Conservation (phyloP, 1,140 invertebrate species). For the Dysdera silvatica region DNA sequence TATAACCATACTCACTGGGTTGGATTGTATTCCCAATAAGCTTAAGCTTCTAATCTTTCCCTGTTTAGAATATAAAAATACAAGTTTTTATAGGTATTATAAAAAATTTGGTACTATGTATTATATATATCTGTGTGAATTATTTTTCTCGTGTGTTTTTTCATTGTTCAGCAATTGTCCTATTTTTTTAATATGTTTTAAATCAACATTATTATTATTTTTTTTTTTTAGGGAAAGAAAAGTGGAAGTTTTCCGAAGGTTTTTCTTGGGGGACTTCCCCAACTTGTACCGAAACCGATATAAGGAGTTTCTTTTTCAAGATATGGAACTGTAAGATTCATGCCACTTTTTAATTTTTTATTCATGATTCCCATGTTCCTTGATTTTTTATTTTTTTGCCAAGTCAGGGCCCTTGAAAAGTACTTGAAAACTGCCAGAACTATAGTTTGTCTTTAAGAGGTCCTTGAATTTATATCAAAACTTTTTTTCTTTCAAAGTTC, state of each 20-base stretch:
- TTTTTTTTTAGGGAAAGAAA: slow-evolving; percentile 39
- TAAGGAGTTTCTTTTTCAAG: slow-evolving; percentile 81
- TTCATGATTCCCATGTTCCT: not conserved
- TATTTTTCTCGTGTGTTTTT: not conserved
- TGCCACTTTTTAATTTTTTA: too few relatives aligned
- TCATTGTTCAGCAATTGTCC: too few relatives aligned
- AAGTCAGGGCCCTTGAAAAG: too few relatives aligned
- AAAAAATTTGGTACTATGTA: not conserved
- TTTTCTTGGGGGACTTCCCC: slow-evolving; percentile 85
- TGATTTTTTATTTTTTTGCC: too few relatives aligned
- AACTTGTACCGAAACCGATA: slow-evolving; percentile 88
- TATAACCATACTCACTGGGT: too few relatives aligned
- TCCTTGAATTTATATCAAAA: too few relatives aligned
- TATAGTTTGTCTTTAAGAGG: too few relatives aligned
- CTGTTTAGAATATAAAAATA: not conserved
- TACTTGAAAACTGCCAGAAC: too few relatives aligned
- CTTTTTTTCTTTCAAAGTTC: too few relatives aligned
- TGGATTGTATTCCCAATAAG: too few relatives aligned
- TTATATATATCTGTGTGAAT: too few relatives aligned
- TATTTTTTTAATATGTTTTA: not conserved
- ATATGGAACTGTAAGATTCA: slow-evolving; percentile 71
- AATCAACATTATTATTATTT: too few relatives aligned
- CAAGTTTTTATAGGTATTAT: not conserved
- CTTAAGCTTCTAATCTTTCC: not conserved
- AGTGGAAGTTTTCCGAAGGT: slow-evolving; percentile 85